These are phyloP conservation scores for Equus quagga DNA, from an alignment of 2,113 vertebrate species.

Conservation along the genomic window DNA sequence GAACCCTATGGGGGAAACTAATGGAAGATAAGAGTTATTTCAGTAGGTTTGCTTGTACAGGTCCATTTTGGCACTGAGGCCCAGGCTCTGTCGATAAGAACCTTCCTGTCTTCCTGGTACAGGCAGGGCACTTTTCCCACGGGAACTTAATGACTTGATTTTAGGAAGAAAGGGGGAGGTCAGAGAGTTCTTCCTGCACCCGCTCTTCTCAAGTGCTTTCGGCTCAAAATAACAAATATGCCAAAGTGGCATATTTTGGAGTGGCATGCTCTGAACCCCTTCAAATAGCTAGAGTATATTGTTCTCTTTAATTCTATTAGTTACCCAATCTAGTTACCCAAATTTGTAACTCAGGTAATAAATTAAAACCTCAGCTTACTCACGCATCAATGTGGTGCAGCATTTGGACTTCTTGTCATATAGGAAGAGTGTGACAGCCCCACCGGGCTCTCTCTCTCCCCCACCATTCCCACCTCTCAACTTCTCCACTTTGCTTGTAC, in stretches of 20 bases:
- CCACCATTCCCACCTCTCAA: too few relatives aligned
- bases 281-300: background rate
- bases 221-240: background rate
- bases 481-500: background rate
- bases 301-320: background rate
- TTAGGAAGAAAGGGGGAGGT: background rate
- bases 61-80: background rate
- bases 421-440: fast-evolving
- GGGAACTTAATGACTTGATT: background rate
- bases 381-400: background rate
- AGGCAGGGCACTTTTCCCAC: background rate
- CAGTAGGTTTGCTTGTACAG: background rate
- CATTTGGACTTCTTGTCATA: background rate
- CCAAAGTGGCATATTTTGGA: background rate
- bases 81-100: background rate
- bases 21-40: background rate
- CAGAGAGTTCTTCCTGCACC: background rate
- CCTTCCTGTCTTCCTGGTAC: background rate
- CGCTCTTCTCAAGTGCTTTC: background rate
- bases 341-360: background rate
- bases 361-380: background rate
- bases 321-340: background rate
- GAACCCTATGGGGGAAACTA: background rate
- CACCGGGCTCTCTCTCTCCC: background rate
- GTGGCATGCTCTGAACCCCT: background rate